Conservation (phyloP, 1,140 invertebrate genomes). For the Lepidotrigona ventralis region DNA sequence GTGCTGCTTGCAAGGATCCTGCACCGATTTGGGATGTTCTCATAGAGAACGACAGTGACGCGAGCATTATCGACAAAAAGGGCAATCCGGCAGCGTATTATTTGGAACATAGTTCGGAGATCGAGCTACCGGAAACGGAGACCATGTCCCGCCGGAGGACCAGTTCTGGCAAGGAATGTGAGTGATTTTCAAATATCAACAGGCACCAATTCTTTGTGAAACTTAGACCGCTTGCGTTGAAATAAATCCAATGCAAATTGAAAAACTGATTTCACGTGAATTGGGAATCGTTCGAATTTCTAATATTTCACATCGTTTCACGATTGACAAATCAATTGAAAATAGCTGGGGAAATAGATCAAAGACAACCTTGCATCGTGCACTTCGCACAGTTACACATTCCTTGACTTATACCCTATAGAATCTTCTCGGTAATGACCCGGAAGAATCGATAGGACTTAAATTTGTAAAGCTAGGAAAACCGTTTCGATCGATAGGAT, state of each 20-base stretch:
- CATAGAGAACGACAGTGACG: conserved; percentile 84
- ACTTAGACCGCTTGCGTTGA: neutral
- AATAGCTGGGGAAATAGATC: neutral
- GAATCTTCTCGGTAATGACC: conserved; percentile 59
- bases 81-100: conserved; percentile 87
- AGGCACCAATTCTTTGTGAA: too few species aligned
- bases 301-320: too few species aligned
- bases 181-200: conserved; percentile 48
- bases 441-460: conserved; percentile 62
- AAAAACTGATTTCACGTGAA: neutral
- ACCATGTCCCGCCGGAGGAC: conserved; percentile 76
- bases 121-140: conserved; percentile 82
- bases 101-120: conserved; percentile 81
- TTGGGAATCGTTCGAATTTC: neutral
- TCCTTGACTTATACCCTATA: conserved; percentile 55
- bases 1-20: conserved; percentile 84
- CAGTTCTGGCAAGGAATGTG: conserved; percentile 74
- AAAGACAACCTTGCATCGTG: conserved; percentile 29
- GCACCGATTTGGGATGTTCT: conserved; percentile 84
- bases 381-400: conserved; percentile 28
- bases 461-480: conserved; percentile 62
- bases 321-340: neutral
- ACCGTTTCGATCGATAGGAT: conserved; percentile 53
- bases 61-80: conserved; percentile 83
- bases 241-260: neutral